These are phyloP conservation scores for Sparus aurata DNA, from an alignment of 2,797 vertebrate species.

Conservation along the genomic window DNA sequence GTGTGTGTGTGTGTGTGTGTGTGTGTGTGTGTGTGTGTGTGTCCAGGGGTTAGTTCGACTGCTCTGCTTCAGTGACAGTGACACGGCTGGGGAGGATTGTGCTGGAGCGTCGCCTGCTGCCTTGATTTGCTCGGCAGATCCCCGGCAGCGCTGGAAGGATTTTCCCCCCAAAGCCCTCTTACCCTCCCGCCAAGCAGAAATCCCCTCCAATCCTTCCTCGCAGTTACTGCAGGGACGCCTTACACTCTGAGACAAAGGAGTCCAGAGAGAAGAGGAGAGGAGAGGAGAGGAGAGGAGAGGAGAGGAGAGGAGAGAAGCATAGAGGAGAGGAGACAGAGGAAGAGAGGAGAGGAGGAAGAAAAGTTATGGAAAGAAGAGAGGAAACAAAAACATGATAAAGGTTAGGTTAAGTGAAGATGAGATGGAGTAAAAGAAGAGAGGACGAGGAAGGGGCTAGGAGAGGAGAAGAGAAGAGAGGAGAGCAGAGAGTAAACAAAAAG, in stretches of 20 bases:
- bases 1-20: no score
- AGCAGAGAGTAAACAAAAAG: neutral
- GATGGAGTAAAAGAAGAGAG: constrained; percentile 53
- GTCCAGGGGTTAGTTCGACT: constrained; percentile 55
- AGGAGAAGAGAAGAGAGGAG: neutral
- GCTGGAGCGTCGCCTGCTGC: constrained; percentile 65
- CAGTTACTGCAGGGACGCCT: constrained; percentile 61
- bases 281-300: neutral
- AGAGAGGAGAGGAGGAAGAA: no score
- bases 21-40: no score
- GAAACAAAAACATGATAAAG: neutral
- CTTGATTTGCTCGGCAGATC: constrained; percentile 76
- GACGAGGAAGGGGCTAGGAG: neutral
- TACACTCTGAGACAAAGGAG: constrained; percentile 60
- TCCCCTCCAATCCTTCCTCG: constrained; percentile 67
- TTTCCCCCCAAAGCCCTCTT: constrained; percentile 76
- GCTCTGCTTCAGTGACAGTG: constrained; percentile 62
- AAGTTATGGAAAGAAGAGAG: no score
- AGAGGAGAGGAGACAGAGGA: neutral
- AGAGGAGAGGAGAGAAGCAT: neutral
- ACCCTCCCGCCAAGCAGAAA: constrained; percentile 76
- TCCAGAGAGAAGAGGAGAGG: constrained; percentile 10
- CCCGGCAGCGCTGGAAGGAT: constrained; percentile 69
- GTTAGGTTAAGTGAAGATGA: neutral
- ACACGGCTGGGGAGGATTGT: constrained; percentile 59